Percentiles rank a stretch among this genome's conserved stretches.
Evolutionary conservation across 30 jellyfish, hydroid and myxozoan genomes (phyloP).

Genomic region (Sanderia malayensis): DNA sequence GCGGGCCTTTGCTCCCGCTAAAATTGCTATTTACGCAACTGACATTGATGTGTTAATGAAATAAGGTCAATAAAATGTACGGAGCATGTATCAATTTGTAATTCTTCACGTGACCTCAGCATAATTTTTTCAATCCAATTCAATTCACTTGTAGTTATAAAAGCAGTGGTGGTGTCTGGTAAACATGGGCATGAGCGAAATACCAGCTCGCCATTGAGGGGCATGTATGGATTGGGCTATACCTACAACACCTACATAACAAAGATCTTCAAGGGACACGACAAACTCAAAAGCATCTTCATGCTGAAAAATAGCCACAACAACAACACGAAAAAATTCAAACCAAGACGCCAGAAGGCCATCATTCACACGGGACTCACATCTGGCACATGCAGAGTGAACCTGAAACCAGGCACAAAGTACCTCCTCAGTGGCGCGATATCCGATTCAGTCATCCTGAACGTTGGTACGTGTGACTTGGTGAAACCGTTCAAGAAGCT

Average conservation of each 20-base stretch:
- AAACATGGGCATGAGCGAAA: constrained; percentile 26
- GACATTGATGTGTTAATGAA: too few species aligned
- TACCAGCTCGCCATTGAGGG: constrained; percentile 17
- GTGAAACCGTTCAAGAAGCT: constrained; percentile 30
- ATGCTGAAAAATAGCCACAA: too few species aligned
- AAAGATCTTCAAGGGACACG: constrained; percentile 43
- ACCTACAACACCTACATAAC: constrained; percentile 56
- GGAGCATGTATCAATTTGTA: too few species aligned
- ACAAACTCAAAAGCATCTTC: constrained; percentile 6
- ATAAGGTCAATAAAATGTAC: too few species aligned
- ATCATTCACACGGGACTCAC: constrained; percentile 23
- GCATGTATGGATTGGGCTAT: constrained; percentile 24
- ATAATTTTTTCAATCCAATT: too few species aligned
- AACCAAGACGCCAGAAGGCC: constrained; percentile 53
- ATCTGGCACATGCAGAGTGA: constrained; percentile 65
- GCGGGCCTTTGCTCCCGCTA: too few species aligned
- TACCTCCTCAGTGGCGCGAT: constrained; percentile 60
- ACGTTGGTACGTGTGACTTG: constrained; percentile 60
- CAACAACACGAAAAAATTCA: constrained; percentile 30
- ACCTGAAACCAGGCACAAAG: constrained; percentile 46
- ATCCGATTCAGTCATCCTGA: constrained; percentile 14
- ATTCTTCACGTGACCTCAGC: too few species aligned
- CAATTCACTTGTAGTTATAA: constrained; percentile 26
- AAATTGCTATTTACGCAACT: too few species aligned
- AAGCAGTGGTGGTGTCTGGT: constrained; percentile 51